phyloP scores from a whole-genome alignment of 2,797 vertebrate genomes.

The Pangasius larnaudii region DNA sequence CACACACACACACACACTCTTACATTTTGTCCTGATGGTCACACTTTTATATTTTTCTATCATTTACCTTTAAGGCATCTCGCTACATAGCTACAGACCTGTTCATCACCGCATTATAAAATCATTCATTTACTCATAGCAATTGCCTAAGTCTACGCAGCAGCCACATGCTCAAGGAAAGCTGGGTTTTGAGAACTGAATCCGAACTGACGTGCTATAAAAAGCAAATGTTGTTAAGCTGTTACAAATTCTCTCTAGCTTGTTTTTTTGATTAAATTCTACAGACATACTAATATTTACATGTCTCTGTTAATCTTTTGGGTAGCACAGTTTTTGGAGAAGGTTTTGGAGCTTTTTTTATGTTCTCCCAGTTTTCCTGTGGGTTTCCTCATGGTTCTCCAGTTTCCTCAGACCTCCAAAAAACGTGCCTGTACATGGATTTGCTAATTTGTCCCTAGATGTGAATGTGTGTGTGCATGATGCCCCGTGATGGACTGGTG shows the following conservation, averaged over 20 bases:
- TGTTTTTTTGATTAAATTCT: neutral
- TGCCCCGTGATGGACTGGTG: neutral
- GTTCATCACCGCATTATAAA: neutral
- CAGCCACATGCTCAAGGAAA: neutral
- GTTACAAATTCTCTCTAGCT: neutral
- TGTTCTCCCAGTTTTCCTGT: neutral
- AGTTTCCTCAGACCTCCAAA: too few relatives aligned
- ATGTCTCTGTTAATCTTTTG: too few relatives aligned
- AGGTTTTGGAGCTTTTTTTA: neutral
- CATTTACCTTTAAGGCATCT: constrained; percentile 5
- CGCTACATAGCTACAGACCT: neutral
- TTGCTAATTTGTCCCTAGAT: neutral
- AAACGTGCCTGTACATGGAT: neutral
- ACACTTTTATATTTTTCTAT: neutral
- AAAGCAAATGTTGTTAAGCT: neutral
- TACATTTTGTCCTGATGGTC: neutral
- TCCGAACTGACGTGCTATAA: neutral
- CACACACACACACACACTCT: constrained; percentile 24
- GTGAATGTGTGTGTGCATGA: neutral
- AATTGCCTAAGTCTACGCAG: neutral
- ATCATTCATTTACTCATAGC: neutral
- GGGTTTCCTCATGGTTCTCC: neutral
- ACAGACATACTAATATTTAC: neutral
- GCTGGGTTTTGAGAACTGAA: neutral
- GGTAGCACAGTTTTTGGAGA: neutral